A percentile compares a stretch with the other conserved stretches of the same genome.
Evolutionary conservation across 1,140 invertebrate genomes (phyloP).

Genomic region (Semibalanus balanoides): DNA sequence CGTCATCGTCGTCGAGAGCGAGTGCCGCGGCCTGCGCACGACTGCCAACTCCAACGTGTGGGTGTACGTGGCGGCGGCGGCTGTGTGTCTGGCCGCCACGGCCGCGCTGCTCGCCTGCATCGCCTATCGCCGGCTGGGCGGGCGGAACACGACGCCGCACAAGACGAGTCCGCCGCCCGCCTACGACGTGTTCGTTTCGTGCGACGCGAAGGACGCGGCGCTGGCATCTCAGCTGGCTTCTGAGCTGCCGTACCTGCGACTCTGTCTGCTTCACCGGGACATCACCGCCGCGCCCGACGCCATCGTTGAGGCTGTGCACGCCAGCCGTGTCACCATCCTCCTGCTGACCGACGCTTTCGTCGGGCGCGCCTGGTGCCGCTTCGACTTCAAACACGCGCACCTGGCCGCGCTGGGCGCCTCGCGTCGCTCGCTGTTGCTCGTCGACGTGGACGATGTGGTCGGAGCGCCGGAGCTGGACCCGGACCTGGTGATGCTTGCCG

Average conservation of each 20-base stretch:
- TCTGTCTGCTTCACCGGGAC: slow-evolving; percentile 16
- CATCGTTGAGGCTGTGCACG: slow-evolving; percentile 9
- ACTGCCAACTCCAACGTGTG: not conserved
- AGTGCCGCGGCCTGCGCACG: not conserved
- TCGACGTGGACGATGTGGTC: not conserved
- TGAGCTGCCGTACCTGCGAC: not conserved
- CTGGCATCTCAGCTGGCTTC: slow-evolving; percentile 12
- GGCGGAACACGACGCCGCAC: not conserved
- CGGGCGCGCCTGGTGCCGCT: slow-evolving; percentile 15
- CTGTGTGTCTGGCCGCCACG: not conserved
- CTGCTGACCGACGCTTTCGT: slow-evolving; percentile 14
- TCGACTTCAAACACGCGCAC: slow-evolving; percentile 17
- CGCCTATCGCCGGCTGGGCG: slow-evolving; percentile 44
- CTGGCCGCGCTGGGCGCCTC: slow-evolving; percentile 7
- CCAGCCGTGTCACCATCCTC: slow-evolving; percentile 6
- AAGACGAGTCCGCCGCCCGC: slow-evolving; percentile 8
- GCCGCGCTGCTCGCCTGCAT: not conserved
- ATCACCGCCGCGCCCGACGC: slow-evolving; percentile 11
- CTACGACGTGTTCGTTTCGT: slow-evolving; percentile 18
- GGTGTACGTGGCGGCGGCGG: not conserved
- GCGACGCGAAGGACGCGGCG: slow-evolving; percentile 12
- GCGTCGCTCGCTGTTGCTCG: not conserved
- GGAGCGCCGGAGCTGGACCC: not conserved
- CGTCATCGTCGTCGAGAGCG: not conserved
- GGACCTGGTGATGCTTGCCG: not conserved